phyloP scores from a whole-genome alignment of 1,140 invertebrate genomes.

The Oreohelix idahoensis region DNA sequence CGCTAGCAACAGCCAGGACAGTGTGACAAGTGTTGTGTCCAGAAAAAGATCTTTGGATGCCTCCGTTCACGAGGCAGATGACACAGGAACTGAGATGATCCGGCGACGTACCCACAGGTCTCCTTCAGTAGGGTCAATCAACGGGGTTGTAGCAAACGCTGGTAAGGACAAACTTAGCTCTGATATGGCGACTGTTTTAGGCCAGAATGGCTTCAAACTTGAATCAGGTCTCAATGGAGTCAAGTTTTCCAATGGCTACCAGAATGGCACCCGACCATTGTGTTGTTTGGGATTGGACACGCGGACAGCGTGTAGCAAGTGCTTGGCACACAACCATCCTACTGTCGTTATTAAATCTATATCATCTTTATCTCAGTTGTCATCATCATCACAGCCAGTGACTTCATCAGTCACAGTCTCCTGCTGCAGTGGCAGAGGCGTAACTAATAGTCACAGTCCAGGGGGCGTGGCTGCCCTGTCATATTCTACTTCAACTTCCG shows the following conservation, averaged over 20 bases:
- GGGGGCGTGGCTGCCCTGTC: not conserved
- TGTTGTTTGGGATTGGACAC: conserved; percentile 7
- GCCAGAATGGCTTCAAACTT: conserved; percentile 6
- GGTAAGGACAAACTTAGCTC: conserved; percentile 9
- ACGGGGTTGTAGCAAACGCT: not conserved
- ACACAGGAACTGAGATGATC: not conserved
- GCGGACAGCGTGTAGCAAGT: not conserved
- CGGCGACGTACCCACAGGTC: conserved; percentile 12
- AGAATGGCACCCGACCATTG: conserved; percentile 14
- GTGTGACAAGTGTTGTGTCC: not conserved
- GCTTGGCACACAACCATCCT: conserved; percentile 15
- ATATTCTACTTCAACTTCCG: not conserved
- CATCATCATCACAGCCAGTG: not conserved
- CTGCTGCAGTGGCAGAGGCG: not conserved
- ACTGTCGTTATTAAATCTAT: not conserved
- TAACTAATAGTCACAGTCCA: not conserved
- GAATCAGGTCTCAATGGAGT: not conserved
- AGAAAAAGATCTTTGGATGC: conserved; percentile 32
- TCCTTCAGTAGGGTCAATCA: conserved; percentile 11
- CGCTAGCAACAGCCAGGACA: not conserved
- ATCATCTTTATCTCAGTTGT: not conserved
- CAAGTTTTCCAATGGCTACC: not conserved
- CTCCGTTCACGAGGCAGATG: not conserved
- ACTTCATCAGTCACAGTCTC: not conserved
- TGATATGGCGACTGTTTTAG: not conserved